Conservation (phyloP, 2,888 invertebrate genomes). For the Parelbella ahira region DNA sequence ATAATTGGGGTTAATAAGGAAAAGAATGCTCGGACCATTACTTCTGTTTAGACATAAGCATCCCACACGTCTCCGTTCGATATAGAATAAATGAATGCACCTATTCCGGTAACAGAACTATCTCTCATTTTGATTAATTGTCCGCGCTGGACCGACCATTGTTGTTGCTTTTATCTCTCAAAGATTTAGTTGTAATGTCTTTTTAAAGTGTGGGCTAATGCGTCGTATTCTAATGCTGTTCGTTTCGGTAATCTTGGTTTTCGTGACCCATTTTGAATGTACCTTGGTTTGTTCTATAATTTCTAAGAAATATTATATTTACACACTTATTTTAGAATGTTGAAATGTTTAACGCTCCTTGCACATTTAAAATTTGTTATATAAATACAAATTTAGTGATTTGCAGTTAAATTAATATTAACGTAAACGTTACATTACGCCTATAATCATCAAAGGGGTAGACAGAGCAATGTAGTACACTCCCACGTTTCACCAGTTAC, state of each 20-base stretch:
- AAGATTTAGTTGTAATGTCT: constrained; percentile 68
- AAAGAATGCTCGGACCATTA: constrained; percentile 39
- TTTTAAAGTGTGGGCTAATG: constrained; percentile 49
- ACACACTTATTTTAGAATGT: constrained; percentile 9
- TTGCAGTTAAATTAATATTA: too few species aligned
- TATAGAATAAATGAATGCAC: constrained; percentile 54
- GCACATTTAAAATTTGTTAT: not conserved
- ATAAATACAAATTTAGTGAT: too few species aligned
- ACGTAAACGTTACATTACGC: too few species aligned
- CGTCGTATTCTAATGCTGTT: constrained; percentile 16
- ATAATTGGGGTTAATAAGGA: constrained; percentile 31
- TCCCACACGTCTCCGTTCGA: constrained; percentile 37
- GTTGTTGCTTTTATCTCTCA: constrained; percentile 54
- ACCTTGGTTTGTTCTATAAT: constrained; percentile 8
- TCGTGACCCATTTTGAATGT: constrained; percentile 19
- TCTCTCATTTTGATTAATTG: constrained; percentile 69
- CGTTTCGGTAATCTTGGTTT: constrained; percentile 6
- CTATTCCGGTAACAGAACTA: constrained; percentile 58
- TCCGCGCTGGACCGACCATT: constrained; percentile 42
- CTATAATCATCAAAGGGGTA: too few species aligned
- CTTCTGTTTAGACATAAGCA: constrained; percentile 36
- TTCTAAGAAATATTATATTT: too few species aligned
- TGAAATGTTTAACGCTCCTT: constrained; percentile 8
- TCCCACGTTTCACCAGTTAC: too few species aligned
- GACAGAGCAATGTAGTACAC: too few species aligned